A percentile compares a stretch with the other conserved stretches of the same genome.
phyloP scores from a whole-genome alignment of 2,888 invertebrate species.

The Pantelozetes paolii region DNA sequence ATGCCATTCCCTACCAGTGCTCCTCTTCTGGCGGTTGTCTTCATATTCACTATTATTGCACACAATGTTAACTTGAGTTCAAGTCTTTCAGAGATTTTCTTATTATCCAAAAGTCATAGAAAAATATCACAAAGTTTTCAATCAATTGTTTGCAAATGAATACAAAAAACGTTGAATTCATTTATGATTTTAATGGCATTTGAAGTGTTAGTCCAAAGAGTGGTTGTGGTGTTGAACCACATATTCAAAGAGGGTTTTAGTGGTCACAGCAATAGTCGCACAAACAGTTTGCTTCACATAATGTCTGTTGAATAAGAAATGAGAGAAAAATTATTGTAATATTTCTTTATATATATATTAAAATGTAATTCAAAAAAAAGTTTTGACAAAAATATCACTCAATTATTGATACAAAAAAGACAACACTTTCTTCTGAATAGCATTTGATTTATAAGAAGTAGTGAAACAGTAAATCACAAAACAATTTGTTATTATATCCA shows the following conservation, averaged over 20 bases:
- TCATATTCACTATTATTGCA: not conserved
- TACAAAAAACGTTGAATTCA: not conserved
- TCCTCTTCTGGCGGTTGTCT: not conserved
- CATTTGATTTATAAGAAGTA: not conserved
- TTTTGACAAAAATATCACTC: not conserved
- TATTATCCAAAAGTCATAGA: not conserved
- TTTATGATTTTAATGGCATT: no score
- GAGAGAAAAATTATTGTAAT: not conserved
- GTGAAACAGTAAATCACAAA: not conserved
- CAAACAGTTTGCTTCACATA: slow-evolving; percentile 5
- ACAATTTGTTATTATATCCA: not conserved
- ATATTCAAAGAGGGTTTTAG: not conserved
- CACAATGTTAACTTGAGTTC: no score
- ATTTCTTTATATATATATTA: not conserved
- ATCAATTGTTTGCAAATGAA: no score
- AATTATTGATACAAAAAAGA: not conserved
- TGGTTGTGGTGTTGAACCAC: not conserved
- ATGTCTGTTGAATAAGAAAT: not conserved
- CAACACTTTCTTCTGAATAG: not conserved
- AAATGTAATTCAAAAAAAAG: not conserved
- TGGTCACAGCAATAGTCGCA: not conserved
- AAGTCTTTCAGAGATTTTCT: not conserved
- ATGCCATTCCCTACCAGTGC: slow-evolving; percentile 6
- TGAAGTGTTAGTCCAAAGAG: not conserved
- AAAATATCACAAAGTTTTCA: slow-evolving; percentile 7